Evolutionary conservation across 2,888 invertebrate species (phyloP).

Genomic region (Rhingia campestris): DNA sequence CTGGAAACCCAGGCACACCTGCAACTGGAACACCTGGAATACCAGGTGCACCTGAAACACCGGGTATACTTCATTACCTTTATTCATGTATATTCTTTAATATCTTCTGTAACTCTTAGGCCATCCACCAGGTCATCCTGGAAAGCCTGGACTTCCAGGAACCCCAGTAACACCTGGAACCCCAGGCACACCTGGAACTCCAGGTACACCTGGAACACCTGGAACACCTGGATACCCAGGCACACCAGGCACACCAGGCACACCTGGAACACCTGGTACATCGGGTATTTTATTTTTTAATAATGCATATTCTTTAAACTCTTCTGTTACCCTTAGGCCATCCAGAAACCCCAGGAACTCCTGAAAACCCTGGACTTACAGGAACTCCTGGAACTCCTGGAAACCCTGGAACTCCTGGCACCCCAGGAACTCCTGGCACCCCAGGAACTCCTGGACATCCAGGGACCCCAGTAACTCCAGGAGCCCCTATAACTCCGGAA

Average conservation of each 20-base stretch:
- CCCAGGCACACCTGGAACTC: not conserved
- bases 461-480: not conserved
- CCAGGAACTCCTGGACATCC: not conserved
- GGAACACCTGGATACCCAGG: not conserved
- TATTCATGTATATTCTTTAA: too few species aligned
- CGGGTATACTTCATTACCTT: too few species aligned
- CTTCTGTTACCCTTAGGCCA: not conserved
- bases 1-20: not conserved
- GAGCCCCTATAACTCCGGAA: not conserved
- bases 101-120: too few species aligned
- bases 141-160: not conserved
- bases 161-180: not conserved
- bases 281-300: too few species aligned
- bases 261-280: not conserved
- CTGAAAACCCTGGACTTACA: not conserved
- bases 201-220: not conserved
- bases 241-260: not conserved
- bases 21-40: not conserved
- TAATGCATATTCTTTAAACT: not conserved
- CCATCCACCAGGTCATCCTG: too few species aligned
- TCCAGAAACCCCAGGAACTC: not conserved
- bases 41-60: not conserved
- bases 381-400: not conserved
- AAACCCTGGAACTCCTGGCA: not conserved
- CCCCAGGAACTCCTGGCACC: not conserved